Conservation (phyloP, 35 echinoderm and acorn worm genomes). For the Anneissia japonica region DNA sequence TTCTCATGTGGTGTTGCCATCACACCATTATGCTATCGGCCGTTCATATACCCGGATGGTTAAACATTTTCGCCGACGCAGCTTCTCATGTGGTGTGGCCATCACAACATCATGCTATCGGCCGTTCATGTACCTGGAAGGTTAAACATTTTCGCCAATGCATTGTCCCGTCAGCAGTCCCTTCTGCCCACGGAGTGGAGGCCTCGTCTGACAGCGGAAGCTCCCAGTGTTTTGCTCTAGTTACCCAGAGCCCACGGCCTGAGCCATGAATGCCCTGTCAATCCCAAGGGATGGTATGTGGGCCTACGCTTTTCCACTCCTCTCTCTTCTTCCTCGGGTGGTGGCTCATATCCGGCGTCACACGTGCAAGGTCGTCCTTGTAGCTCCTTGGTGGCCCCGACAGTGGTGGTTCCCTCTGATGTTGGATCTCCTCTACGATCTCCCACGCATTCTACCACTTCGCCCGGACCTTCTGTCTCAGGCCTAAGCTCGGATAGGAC, state of each 20-base stretch:
- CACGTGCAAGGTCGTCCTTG: not conserved
- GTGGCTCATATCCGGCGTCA: not conserved
- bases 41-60: not conserved
- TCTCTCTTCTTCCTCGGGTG: not conserved
- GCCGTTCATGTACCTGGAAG: not conserved
- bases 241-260: not conserved
- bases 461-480: too few species aligned
- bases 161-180: not conserved
- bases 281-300: not conserved
- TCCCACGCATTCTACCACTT: too few species aligned
- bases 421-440: too few species aligned
- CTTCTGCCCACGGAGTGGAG: not conserved
- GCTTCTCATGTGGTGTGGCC: not conserved
- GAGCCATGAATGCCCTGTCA: not conserved
- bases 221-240: not conserved
- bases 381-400: slow-evolving; percentile 17
- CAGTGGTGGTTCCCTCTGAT: too few species aligned
- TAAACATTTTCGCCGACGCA: not conserved
- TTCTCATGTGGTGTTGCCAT: not conserved
- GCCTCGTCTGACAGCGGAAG: not conserved
- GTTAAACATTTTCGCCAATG: not conserved
- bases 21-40: not conserved
- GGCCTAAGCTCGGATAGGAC: too few species aligned
- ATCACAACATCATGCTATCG: not conserved
- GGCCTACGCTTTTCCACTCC: not conserved